These are phyloP conservation scores for Oryzaephilus surinamensis DNA, from an alignment of 1,140 invertebrate species.

Conservation along the genomic window DNA sequence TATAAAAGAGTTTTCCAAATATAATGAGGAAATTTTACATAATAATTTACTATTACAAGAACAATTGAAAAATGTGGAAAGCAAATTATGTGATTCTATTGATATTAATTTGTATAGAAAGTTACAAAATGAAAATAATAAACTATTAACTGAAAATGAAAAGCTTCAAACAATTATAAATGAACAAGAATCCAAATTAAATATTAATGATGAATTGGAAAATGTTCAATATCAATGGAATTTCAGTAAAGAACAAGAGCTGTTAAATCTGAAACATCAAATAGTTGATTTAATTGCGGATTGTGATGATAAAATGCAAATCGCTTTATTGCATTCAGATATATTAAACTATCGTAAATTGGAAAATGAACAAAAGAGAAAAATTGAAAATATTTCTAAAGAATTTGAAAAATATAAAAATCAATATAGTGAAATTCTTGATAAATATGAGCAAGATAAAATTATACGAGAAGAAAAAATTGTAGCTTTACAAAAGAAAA, in stretches of 20 bases:
- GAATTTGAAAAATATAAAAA: slow-evolving; percentile 17
- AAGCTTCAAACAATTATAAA: slow-evolving; percentile 26
- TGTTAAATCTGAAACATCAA: slow-evolving; percentile 51
- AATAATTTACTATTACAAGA: slow-evolving; percentile 36
- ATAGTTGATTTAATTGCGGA: slow-evolving; percentile 51
- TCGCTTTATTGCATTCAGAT: slow-evolving; percentile 40
- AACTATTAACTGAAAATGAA: slow-evolving; percentile 18
- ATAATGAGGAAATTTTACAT: slow-evolving; percentile 35
- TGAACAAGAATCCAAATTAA: slow-evolving; percentile 25
- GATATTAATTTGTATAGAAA: slow-evolving; percentile 18
- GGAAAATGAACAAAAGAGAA: slow-evolving; percentile 20
- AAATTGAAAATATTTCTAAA: slow-evolving; percentile 18
- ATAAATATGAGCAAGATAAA: too few species aligned
- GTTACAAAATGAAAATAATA: slow-evolving; percentile 16
- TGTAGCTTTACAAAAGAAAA: too few species aligned
- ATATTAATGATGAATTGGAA: slow-evolving; percentile 29
- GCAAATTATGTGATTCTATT: slow-evolving; percentile 19
- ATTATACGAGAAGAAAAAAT: too few species aligned
- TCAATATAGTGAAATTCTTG: too few species aligned
- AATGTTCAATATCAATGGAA: slow-evolving; percentile 16
- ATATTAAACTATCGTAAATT: slow-evolving; percentile 20
- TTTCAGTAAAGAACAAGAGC: slow-evolving; percentile 40
- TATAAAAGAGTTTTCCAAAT: slow-evolving; percentile 26
- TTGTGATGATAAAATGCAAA: slow-evolving; percentile 52
- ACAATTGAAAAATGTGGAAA: slow-evolving; percentile 29